These are phyloP conservation scores for Imbricaverruca yamaguchii DNA, from an alignment of 2,888 invertebrate genomes.

Conservation along the genomic window DNA sequence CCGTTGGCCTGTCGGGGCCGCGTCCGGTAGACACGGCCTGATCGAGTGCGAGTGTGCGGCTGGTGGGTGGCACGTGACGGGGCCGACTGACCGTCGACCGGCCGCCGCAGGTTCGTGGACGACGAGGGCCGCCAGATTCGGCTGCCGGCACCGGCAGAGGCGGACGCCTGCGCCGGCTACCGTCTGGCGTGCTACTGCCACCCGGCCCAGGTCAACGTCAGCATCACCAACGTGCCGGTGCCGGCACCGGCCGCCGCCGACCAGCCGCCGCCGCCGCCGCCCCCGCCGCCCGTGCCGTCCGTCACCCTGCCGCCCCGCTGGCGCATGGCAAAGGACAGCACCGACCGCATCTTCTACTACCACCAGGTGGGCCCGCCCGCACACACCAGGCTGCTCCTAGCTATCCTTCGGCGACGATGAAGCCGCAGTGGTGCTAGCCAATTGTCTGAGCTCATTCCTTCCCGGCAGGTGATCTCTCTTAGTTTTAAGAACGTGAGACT, in stretches of 20 bases:
- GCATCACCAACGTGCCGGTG: constrained; percentile 23
- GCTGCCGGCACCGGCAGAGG: neutral
- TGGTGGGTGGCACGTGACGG: too few relatives aligned
- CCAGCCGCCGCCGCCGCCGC: constrained; percentile 33
- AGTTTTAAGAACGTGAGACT: too few relatives aligned
- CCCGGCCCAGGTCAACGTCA: constrained; percentile 23
- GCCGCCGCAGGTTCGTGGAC: neutral
- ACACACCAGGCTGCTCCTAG: too few relatives aligned
- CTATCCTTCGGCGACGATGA: too few relatives aligned
- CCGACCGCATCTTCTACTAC: constrained; percentile 85
- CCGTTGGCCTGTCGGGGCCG: too few relatives aligned
- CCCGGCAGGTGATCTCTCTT: too few relatives aligned
- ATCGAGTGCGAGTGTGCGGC: too few relatives aligned
- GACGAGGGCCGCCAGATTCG: neutral
- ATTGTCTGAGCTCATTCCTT: too few relatives aligned
- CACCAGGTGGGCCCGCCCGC: constrained; percentile 45
- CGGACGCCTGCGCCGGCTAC: neutral
- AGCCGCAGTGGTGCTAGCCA: too few relatives aligned
- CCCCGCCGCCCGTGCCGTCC: constrained; percentile 36
- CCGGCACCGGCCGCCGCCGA: constrained; percentile 24
- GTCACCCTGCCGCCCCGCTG: constrained; percentile 69
- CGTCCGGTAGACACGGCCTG: too few relatives aligned
- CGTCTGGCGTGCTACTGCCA: constrained; percentile 25
- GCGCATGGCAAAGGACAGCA: constrained; percentile 72
- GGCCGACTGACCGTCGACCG: too few relatives aligned